Percentiles rank a stretch among this genome's conserved stretches.
These are phyloP conservation scores for Micrastur ruficollis DNA, from an alignment of 2,797 vertebrate genomes.

Conservation along the genomic window DNA sequence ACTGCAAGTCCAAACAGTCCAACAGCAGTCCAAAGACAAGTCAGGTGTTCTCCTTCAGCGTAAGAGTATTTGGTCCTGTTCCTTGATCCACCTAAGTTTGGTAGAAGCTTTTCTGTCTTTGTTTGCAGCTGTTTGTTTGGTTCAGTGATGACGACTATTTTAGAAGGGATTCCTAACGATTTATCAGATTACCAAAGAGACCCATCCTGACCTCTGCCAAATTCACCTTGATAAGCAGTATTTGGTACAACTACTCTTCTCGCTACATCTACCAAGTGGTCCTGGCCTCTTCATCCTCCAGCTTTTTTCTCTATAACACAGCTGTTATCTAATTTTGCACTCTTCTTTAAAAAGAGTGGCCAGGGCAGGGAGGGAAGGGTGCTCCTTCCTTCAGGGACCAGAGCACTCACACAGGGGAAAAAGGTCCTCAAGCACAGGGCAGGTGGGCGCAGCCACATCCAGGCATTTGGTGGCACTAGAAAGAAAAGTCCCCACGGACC, in stretches of 20 bases:
- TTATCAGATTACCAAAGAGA: neutral
- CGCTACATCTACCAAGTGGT: neutral
- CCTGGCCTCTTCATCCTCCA: neutral
- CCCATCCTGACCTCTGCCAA: neutral
- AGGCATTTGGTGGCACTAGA: neutral
- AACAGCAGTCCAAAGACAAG: neutral
- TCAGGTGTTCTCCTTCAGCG: neutral
- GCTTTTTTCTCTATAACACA: neutral
- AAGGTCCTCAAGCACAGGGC: neutral
- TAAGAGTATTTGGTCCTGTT: neutral
- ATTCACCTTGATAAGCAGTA: neutral
- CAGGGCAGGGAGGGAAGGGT: neutral
- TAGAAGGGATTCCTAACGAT: neutral
- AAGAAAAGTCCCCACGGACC: neutral
- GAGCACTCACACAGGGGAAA: neutral
- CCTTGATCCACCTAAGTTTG: neutral
- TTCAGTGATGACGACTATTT: neutral
- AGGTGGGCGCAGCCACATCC: neutral
- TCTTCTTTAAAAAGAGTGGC: neutral
- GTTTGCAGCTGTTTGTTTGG: neutral
- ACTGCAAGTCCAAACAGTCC: neutral
- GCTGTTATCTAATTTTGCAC: neutral
- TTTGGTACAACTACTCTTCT: neutral
- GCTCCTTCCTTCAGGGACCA: neutral
- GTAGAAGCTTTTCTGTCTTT: neutral